phyloP scores from a whole-genome alignment of 1,140 invertebrate genomes.

The Bradysia coprophila region DNA sequence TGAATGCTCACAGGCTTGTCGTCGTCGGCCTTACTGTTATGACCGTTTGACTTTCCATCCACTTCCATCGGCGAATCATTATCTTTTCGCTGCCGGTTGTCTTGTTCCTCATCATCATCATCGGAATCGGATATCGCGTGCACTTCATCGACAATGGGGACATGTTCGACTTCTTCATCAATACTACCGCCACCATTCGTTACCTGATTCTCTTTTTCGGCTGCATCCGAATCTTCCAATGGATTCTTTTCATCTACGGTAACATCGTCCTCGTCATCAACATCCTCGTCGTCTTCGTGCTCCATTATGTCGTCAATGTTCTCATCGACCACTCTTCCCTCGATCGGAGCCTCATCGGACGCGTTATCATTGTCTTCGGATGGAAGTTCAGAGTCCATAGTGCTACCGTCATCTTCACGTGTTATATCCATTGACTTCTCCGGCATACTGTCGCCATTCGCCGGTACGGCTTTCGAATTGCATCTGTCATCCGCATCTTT shows the following conservation, averaged over 20 bases:
- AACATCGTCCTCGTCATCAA: no score
- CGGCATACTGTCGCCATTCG: background rate
- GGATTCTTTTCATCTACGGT: background rate
- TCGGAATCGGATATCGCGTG: conserved; percentile 16
- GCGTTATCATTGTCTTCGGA: conserved; percentile 8
- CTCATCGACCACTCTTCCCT: conserved; percentile 14
- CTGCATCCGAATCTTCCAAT: background rate
- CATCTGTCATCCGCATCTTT: background rate
- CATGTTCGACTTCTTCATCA: conserved; percentile 7
- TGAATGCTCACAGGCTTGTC: conserved; percentile 12
- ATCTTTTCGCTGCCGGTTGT: background rate
- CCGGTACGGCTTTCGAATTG: background rate
- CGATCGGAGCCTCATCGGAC: conserved; percentile 14
- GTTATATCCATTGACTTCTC: background rate
- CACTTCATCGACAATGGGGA: conserved; percentile 13
- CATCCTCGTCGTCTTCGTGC: conserved; percentile 16
- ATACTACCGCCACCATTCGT: conserved; percentile 3
- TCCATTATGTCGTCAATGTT: conserved; percentile 14
- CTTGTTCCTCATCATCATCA: conserved; percentile 8
- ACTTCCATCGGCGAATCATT: background rate
- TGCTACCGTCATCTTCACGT: conserved; percentile 1
- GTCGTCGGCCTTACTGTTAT: conserved; percentile 2
- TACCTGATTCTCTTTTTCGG: background rate
- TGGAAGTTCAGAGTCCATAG: conserved; percentile 2
- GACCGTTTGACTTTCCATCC: background rate